Percentiles rank a stretch among this genome's conserved stretches.
Conservation (phyloP, 2,888 invertebrate species). For the Hyposoter didymator region DNA sequence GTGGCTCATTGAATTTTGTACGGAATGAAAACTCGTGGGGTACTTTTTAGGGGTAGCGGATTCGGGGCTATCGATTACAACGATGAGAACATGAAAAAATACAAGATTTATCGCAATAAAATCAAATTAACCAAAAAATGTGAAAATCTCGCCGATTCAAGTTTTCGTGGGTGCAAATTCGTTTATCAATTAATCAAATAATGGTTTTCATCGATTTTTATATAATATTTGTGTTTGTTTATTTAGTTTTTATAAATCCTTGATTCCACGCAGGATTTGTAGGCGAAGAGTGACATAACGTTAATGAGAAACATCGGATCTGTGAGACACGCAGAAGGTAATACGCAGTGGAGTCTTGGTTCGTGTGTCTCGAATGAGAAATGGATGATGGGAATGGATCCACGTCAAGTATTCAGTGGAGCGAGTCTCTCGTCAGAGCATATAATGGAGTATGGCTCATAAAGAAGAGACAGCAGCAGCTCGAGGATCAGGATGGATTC, state of each 20-base stretch:
- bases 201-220: neutral
- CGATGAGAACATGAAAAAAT: too few species aligned
- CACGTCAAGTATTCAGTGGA: slow-evolving; percentile 39
- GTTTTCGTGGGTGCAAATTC: neutral
- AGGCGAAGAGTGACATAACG: slow-evolving; percentile 6
- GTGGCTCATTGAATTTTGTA: too few species aligned
- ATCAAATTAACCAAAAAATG: too few species aligned
- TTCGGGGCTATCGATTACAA: too few species aligned
- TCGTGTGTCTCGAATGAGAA: slow-evolving; percentile 50
- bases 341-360: slow-evolving; percentile 46
- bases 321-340: slow-evolving; percentile 38
- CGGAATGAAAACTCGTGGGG: too few species aligned
- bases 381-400: slow-evolving; percentile 45
- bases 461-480: slow-evolving; percentile 31
- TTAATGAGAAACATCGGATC: slow-evolving; percentile 40
- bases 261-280: neutral
- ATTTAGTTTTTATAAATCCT: neutral
- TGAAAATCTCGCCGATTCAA: too few species aligned
- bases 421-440: slow-evolving; percentile 44
- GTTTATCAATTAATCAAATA: neutral
- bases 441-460: slow-evolving; percentile 50
- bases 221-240: neutral
- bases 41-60: too few species aligned
- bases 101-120: too few species aligned
- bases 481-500: slow-evolving; percentile 59